Base-by-base conservation (phyloP, 2,113 vertebrate genomes). In the Pluvianellus socialis region DNA sequence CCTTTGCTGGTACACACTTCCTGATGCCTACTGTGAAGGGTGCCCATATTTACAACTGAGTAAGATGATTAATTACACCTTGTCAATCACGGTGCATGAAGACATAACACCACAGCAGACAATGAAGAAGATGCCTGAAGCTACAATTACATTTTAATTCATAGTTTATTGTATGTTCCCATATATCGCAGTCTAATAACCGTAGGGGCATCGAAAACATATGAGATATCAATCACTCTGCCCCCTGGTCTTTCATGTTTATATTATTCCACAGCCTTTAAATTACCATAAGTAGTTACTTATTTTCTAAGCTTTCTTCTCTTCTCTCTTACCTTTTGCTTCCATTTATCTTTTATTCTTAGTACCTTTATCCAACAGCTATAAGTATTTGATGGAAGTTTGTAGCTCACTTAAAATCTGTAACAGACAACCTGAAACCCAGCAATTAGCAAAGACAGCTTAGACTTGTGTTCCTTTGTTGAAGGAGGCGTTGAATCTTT, bases 51-150 rank as follows among this genome's bases (percentile, higher is more conserved):
- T 98, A 98, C 98, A 98, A 98, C 97, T 97, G 98, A 98, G 98
- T 98, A 98, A 98, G 98, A 98, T 98, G 98, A 98, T 98, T 98
- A 98, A 98, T 98, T 98, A 98, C 98, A 98, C 97, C 97, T 98
- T 98, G 98, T 98, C 98, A 98, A 98, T 98, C 98, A 98, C 98
- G 97, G 98, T 98, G 97, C 98, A 98, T 98, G 98, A 98, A 98
- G 98, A 98, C 98, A 98, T 98, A 98, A 98, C 98, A 98, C 98
- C 98, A 97, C 97, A 98, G 98, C 97, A 98, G 98, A 98, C 98
- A 98, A 98, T 98, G 98, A 98, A 98, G 97, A 97, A 97, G 98
- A 97, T 88, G 98, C 98, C 98, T 98, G 97, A 97, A 98, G 98
- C 98, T 98, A 97, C 98, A 98, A 98, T 98, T 98, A 98, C 97